phyloP scores from a whole-genome alignment of 2,888 invertebrate genomes.

The Synergus umbraculus region DNA sequence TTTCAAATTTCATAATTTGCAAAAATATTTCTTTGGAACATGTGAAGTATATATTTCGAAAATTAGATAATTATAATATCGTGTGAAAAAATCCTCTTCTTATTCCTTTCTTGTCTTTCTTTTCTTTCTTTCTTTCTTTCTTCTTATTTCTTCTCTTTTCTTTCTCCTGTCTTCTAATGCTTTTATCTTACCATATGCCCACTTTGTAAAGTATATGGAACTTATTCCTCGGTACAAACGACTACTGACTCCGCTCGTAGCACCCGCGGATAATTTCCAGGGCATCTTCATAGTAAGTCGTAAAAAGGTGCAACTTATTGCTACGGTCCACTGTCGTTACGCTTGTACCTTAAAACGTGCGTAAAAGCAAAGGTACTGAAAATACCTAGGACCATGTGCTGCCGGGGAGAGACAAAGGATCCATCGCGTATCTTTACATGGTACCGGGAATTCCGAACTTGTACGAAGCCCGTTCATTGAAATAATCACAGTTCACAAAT shows the following conservation, averaged over 20 bases:
- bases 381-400: slow-evolving; percentile 3
- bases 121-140: slow-evolving; percentile 38
- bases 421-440: slow-evolving; percentile 26
- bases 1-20: background rate
- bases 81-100: slow-evolving; percentile 24
- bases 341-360: slow-evolving; percentile 44
- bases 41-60: background rate
- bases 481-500: slow-evolving; percentile 34
- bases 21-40: background rate
- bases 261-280: slow-evolving; percentile 53
- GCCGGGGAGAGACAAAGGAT: slow-evolving; percentile 14
- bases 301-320: slow-evolving; percentile 69
- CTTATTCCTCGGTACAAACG: background rate
- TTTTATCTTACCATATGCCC: background rate
- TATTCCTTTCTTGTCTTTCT: slow-evolving; percentile 48
- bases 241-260: slow-evolving; percentile 31
- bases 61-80: too few species aligned
- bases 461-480: background rate
- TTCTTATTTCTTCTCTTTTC: slow-evolving; percentile 24
- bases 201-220: background rate
- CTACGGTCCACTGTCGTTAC: slow-evolving; percentile 63
- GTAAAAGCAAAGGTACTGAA: slow-evolving; percentile 16
- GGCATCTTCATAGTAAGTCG: slow-evolving; percentile 52
- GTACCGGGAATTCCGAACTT: slow-evolving; percentile 19
- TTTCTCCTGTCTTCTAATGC: slow-evolving; percentile 28